Base-by-base conservation (phyloP, 2,888 invertebrate species). In the Pemphredon lugubris region DNA sequence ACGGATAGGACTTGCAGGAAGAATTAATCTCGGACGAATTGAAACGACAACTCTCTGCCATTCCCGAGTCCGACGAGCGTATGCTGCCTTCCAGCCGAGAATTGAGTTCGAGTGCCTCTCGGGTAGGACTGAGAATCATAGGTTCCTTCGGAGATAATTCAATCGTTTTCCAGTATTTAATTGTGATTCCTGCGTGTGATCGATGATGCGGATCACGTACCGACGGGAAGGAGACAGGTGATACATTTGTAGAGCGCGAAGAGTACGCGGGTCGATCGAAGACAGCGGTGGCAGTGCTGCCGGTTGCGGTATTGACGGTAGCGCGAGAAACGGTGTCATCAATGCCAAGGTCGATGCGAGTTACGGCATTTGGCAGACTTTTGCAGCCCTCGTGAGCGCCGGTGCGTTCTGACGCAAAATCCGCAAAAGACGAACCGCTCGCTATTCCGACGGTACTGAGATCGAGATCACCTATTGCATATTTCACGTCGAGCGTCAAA, bases 61-160 rank as follows among this genome's bases (percentile, higher is more conserved):
- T 95, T 20, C 96, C 96, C 0, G 96, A 96, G 87, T 95, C 95
- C 6, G 90, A 90, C 13, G 96, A 96, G 5, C 94, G 85, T 37
- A 86, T 54, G 30, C 81, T 81, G 16, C 64, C 82, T 53, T 72
- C 83, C 51, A 63, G 54, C 63, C 70, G 78, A 14, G 13, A 53
- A 34, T 21, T 40, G 18, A 32, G 16, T 4, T 9, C 13, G 1
- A 44, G 3, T 6, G 48, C 18, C n/a, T 20, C 39, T 0, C 13
- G 13, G 14, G 32, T 2, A 20, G 16, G 2, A 30, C 30, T 30
- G 30, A 1, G 6, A 1, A 6, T 30, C 30, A 2, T 9, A 30
- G 1, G 1, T 30, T 30, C 59, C 23, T 57, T 61, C 9, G 58
- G 45, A 16, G 44, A 39, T 23, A 73, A 45, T 14, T 79, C 76